These are phyloP conservation scores for Scalopus aquaticus DNA, from an alignment of 2,113 vertebrate species.

Conservation along the genomic window DNA sequence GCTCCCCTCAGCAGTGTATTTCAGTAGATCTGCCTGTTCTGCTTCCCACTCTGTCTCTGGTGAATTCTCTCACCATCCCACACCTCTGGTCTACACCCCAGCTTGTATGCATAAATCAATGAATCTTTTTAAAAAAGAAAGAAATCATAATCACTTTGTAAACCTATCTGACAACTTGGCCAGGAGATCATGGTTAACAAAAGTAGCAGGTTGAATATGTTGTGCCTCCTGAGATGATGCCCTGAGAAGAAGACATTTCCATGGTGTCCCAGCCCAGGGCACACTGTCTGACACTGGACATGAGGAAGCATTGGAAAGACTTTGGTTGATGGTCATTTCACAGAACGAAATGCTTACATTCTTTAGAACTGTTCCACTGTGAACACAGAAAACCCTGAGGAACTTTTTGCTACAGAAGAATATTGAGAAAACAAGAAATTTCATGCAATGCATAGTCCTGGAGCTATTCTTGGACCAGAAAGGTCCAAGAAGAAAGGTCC, in stretches of 20 bases:
- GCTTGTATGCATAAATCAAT: too few relatives aligned
- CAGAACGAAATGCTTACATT: not conserved
- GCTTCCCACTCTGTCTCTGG: too few relatives aligned
- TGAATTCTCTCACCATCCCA: too few relatives aligned
- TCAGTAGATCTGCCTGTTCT: too few relatives aligned
- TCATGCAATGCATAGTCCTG: not conserved
- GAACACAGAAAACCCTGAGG: not conserved
- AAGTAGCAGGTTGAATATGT: not conserved
- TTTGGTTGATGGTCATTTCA: not conserved
- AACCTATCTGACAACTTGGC: not conserved
- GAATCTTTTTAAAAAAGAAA: too few relatives aligned
- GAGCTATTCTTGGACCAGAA: not conserved
- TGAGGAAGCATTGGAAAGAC: not conserved
- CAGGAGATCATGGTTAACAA: not conserved
- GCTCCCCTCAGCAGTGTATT: too few relatives aligned
- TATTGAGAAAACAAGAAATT: not conserved
- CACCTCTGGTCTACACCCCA: too few relatives aligned
- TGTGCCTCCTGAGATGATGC: not conserved
- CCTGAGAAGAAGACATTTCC: not conserved
- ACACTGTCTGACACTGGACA: not conserved
- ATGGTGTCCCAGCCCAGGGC: not conserved
- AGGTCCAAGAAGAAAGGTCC: too few relatives aligned
- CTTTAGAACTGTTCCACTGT: not conserved
- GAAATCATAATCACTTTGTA: not conserved
- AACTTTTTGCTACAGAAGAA: not conserved